These are phyloP conservation scores for Drosophila niveifrons DNA, from an alignment of 2,888 invertebrate species.

Conservation along the genomic window DNA sequence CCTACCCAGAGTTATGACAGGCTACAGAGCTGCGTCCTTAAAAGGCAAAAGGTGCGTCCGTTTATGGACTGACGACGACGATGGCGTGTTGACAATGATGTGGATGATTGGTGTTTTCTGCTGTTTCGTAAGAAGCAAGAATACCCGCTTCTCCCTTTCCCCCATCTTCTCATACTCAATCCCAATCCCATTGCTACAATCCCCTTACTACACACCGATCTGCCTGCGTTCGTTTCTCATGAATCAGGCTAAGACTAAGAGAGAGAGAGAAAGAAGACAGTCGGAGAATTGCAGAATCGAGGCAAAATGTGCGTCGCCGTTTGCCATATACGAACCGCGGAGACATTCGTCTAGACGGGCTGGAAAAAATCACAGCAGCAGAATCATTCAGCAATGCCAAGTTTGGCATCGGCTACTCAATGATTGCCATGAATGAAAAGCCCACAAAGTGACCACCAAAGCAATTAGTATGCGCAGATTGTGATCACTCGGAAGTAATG, in stretches of 20 bases:
- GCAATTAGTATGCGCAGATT: slow-evolving; percentile 85
- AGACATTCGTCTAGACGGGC: slow-evolving; percentile 72
- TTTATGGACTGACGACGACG: slow-evolving; percentile 77
- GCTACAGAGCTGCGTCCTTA: slow-evolving; percentile 64
- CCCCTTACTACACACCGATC: not conserved
- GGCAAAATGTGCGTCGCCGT: slow-evolving; percentile 53
- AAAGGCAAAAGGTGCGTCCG: slow-evolving; percentile 69
- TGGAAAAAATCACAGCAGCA: slow-evolving; percentile 75
- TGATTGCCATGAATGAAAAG: slow-evolving; percentile 80
- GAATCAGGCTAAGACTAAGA: slow-evolving; percentile 44
- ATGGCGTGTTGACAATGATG: slow-evolving; percentile 77
- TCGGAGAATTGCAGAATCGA: slow-evolving; percentile 26
- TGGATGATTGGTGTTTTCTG: slow-evolving; percentile 78
- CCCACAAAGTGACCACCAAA: slow-evolving; percentile 51
- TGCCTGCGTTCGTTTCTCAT: slow-evolving; percentile 45
- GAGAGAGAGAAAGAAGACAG: slow-evolving; percentile 9
- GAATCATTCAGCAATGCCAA: slow-evolving; percentile 78
- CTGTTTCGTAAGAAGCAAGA: slow-evolving; percentile 61
- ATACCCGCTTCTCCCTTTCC: slow-evolving; percentile 17
- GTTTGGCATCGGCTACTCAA: slow-evolving; percentile 74
- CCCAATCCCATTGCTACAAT: slow-evolving; percentile 8
- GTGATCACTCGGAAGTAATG: slow-evolving; percentile 85
- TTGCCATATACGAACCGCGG: slow-evolving; percentile 66
- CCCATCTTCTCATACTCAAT: slow-evolving; percentile 9
- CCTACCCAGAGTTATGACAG: slow-evolving; percentile 78